Evolutionary conservation across 2,797 vertebrate species (phyloP), one percentile per base, ranked within the genome.

Genomic region (Lycodopsis pacificus): DNA sequence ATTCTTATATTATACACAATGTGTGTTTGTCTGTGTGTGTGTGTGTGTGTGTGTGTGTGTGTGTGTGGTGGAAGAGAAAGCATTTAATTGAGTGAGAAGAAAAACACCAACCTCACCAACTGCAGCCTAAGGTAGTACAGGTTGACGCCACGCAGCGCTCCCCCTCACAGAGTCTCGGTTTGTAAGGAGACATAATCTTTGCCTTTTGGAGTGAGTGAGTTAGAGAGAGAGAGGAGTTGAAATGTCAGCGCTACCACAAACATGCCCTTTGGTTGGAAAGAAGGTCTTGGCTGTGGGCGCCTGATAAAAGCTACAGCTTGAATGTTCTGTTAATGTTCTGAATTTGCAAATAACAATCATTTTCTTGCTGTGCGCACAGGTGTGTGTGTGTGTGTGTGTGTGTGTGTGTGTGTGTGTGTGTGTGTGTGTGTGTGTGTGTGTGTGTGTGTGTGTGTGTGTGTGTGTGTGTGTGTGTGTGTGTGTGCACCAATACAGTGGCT

Each of bases 151-250:
- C 34, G 71, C 79, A 71, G 64, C 36, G 70, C 72, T 69, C 32
- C 74, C 71, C 36, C 86, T 83, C 81, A 78, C 79, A 62, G 75
- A 65, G 79, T 73, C 81, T 77, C 78, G 77, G 71, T 84, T 80
- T 87, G 76, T 85, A 82, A 85, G 73, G 53, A 84, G 85, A 82
- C 88, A 87, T 92, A 92, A 94, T 93, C 91, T 92, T 88, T 81
- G 88, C 91, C 92, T 89, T 89, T 84, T 83, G 89, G 93, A 93
- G 78, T 73, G 73, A 86, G 84, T 70, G 76, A 80, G 86, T 77
- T 38, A 69, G 74, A 81, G 86, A 72, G 61, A 59, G 81, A 70
- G 75, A 83, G 86, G 66, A 83, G 89, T 84, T 81, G 59, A 92
- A 94, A 91, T 92, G 89, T 91, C 90, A 92, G 82, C 86, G 83